A percentile compares a stretch with the other conserved stretches of the same genome.
Evolutionary conservation across 1,140 invertebrate genomes (phyloP).

Genomic region (Pseudomyrmex dendroicus): DNA sequence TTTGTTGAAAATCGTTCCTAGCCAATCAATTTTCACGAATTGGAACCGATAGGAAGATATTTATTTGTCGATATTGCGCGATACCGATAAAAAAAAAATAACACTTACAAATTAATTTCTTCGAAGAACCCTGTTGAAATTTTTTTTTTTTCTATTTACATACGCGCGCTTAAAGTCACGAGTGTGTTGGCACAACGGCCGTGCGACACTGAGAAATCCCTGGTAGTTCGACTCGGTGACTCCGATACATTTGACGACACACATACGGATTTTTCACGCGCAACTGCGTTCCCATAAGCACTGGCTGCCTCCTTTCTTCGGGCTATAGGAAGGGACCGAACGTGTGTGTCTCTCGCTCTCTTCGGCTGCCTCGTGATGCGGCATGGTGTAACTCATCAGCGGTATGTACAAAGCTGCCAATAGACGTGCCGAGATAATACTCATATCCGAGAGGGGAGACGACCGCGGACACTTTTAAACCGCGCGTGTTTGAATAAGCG

Average conservation of each 20-base stretch:
- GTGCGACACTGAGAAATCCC: background rate
- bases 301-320: constrained; percentile 31
- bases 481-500: constrained; percentile 70
- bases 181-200: constrained; percentile 23
- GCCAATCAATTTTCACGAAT: background rate
- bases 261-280: constrained; percentile 59
- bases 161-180: background rate
- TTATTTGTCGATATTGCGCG: too few species aligned
- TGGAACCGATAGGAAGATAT: too few species aligned
- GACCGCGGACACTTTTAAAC: constrained; percentile 63
- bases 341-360: background rate
- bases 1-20: constrained; percentile 24
- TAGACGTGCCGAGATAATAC: constrained; percentile 56
- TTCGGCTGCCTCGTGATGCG: too few species aligned
- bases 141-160: constrained; percentile 3
- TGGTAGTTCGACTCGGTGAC: constrained; percentile 6
- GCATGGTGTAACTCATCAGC: constrained; percentile 65
- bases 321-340: background rate
- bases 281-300: constrained; percentile 55
- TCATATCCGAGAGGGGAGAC: constrained; percentile 7
- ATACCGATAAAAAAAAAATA: too few species aligned
- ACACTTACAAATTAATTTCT: too few species aligned
- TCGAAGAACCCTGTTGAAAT: too few species aligned
- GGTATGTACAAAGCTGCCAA: constrained; percentile 63
- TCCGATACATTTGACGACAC: constrained; percentile 5